These are phyloP conservation scores for Listronotus bonariensis DNA, from an alignment of 1,140 invertebrate species.

Conservation along the genomic window DNA sequence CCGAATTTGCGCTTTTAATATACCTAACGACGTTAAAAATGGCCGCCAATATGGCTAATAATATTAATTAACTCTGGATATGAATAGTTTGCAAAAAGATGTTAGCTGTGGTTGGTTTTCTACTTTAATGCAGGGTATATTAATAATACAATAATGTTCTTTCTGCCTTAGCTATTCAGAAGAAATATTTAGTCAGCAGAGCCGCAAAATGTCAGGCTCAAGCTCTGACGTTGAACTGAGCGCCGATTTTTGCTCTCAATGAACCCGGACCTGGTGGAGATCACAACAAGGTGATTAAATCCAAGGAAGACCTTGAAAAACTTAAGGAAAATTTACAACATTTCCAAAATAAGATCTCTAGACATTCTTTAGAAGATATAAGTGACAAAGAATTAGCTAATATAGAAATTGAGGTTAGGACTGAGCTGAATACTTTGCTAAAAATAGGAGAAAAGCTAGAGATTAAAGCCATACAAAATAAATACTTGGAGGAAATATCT, in stretches of 20 bases:
- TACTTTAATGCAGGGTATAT: too few relatives aligned
- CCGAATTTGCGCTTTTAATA: too few relatives aligned
- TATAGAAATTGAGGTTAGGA: constrained; percentile 43
- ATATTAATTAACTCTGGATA: too few relatives aligned
- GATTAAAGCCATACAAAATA: constrained; percentile 55
- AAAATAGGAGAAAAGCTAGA: constrained; percentile 51
- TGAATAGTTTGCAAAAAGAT: too few relatives aligned
- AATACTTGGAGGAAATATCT: constrained; percentile 57
- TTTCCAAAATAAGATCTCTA: constrained; percentile 30
- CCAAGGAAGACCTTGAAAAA: constrained; percentile 39
- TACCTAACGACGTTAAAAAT: too few relatives aligned
- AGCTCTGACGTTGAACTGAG: constrained; percentile 51
- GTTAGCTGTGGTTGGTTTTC: too few relatives aligned
- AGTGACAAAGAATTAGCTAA: constrained; percentile 37
- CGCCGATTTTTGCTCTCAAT: constrained; percentile 31
- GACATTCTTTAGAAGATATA: constrained; percentile 38
- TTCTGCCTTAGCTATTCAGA: constrained; percentile 68
- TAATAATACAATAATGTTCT: too few relatives aligned
- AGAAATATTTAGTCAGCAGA: constrained; percentile 72
- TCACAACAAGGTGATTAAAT: constrained; percentile 28
- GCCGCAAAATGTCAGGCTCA: constrained; percentile 61
- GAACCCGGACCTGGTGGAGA: constrained; percentile 43
- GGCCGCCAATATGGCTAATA: too few relatives aligned
- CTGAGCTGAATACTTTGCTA: constrained; percentile 40
- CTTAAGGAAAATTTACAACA: constrained; percentile 38